Base-by-base conservation (phyloP, 1,140 invertebrate species). In the Zaprionus africanus region DNA sequence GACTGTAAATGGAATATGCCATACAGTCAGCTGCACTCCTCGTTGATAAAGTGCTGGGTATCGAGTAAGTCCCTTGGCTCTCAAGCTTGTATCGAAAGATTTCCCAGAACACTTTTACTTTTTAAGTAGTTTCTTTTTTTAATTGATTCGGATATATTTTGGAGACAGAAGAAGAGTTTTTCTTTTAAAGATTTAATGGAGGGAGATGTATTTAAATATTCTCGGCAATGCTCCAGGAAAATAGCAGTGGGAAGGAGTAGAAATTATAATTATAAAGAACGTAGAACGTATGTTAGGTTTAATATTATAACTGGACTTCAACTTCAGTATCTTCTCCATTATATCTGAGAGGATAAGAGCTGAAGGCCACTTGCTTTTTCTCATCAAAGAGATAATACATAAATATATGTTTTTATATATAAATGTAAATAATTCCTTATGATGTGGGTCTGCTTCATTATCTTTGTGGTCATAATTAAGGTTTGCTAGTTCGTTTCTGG, bases 391-490 rank as follows among this genome's bases (percentile, higher is more conserved):
- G n/a, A 28, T 0, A 28, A 1, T 0, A 5, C 26, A 1, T 6
- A 28, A 28, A 31, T 31, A 31, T 31, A 31, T 31, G 1, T 9
- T 7, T 28, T 6, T 28, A 28, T 28, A 7, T 7, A 26, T 28
- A 28, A 1, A 7, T 28, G 1, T 1, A 28, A 7, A 28, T 28
- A 28, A 28, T 7, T 28, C 26, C 26, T 5, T 28, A 28, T 49
- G 22, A 24, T 24, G 1, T 22, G 17, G 17, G 2, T 51, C 5
- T 51, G 1, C 46, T 1, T 11, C 19, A 22, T 51, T 51, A 51
- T 51, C 46, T 24, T 13, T 51, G 22, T 24, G 46, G 46, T 12
- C 46, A 56, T 17, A 56, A 56, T 56, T 56, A 56, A 19, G 9
- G 22, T 26, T 41, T 66, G n/a, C 0, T 0, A 3, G n/a, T 13